Evolutionary conservation across 2,888 invertebrate species (phyloP), one percentile per base, ranked within the genome.

Genomic region (Hololepta plana): DNA sequence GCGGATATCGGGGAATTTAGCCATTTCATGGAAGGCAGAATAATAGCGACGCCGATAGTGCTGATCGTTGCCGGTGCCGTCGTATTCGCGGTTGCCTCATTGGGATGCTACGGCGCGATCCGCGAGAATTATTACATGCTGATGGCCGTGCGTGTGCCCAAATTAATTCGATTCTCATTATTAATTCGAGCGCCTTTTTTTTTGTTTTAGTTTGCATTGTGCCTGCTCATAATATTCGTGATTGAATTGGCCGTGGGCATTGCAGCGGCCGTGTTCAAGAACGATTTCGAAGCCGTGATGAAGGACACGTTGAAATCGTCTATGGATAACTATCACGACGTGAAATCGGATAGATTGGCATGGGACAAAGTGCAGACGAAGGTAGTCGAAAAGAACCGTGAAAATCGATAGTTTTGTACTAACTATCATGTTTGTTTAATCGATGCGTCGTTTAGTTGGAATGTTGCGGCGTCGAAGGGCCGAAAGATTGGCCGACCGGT

Each of bases 21-120:
- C 15, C 71, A 75, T 49, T 81, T 88, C 53, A 61, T 85, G 41
- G 75, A 80, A 37, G 70, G 71, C 34, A 63, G 74, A 41, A 72
- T 82, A 49, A 64, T 77, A 42, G 79, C 81, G 1, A 84, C 87
- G 6, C 82, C 90, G 2, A 70, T 80, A 10, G 67, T 91, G 24
- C 58, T 93, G 28, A 79, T 93, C 37, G 72, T 75, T 26, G 76
- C 81, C 24, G 93, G 93, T 1, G 62, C 73, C 19, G 67, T 90
- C 32, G 75, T 91, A 51, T 75, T 91, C 43, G 59, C 84, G 32
- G 75, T 93, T 20, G 87, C 90, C 1, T 75, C 82, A 36, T 69
- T 93, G 42, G 93, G 91, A 20, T 90, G 90, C 55, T 79, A 84
- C 44, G 93, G 93, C 14, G 90, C 91, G 4, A 62, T 87, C 41